Percentiles rank a stretch among this genome's conserved stretches.
These are phyloP conservation scores for Etheostoma nigrum DNA, from an alignment of 2,797 vertebrate species.

Conservation along the genomic window DNA sequence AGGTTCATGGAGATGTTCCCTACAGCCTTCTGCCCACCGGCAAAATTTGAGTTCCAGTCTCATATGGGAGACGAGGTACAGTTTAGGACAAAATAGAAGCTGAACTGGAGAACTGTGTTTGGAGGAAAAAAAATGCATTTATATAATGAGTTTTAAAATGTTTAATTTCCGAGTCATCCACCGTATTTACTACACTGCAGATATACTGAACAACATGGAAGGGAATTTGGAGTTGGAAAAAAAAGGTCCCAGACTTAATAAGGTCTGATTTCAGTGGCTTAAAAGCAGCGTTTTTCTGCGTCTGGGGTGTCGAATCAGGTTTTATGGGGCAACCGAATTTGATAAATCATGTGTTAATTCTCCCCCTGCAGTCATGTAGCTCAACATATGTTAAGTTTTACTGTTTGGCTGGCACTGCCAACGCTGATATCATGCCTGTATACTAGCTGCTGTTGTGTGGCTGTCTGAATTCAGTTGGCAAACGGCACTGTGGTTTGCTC, in stretches of 20 bases:
- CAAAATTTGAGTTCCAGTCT: slow-evolving; percentile 97
- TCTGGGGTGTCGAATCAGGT: slow-evolving; percentile 48
- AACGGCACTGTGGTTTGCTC: slow-evolving; percentile 40
- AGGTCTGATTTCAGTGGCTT: slow-evolving; percentile 59
- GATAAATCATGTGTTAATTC: slow-evolving; percentile 65
- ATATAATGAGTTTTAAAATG: background rate
- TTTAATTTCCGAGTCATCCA: background rate
- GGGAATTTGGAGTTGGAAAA: slow-evolving; percentile 47
- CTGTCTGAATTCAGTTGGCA: slow-evolving; percentile 52
- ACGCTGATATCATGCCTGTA: slow-evolving; percentile 74
- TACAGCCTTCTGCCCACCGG: slow-evolving; percentile 94
- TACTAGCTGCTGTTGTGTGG: slow-evolving; percentile 54
- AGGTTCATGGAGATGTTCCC: slow-evolving; percentile 99
- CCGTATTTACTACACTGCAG: background rate
- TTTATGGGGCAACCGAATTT: slow-evolving; percentile 62
- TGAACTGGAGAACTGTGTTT: background rate
- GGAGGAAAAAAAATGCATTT: background rate
- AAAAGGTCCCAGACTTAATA: slow-evolving; percentile 55
- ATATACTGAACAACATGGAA: slow-evolving; percentile 18
- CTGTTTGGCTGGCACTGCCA: slow-evolving; percentile 50
- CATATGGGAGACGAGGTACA: slow-evolving; percentile 98
- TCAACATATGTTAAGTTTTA: slow-evolving; percentile 64
- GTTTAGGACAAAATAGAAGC: background rate
- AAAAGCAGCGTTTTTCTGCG: slow-evolving; percentile 67
- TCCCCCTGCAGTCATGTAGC: slow-evolving; percentile 60